Evolutionary conservation across 1,140 invertebrate species (phyloP), one percentile per base, ranked within the genome.

Genomic region (Oryctes rhinoceros): DNA sequence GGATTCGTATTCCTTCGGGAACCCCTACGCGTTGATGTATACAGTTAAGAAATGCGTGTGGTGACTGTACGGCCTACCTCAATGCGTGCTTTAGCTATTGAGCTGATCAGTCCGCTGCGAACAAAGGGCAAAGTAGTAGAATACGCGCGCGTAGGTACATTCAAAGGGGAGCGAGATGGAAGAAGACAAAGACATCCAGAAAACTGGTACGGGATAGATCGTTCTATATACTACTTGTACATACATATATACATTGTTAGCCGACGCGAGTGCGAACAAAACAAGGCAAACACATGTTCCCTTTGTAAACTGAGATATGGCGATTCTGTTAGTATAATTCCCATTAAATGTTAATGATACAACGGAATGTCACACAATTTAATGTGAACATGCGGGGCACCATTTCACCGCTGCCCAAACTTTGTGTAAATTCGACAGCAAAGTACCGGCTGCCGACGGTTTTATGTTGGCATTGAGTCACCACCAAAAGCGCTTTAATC

Each of bases 321-420:
- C 81, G 80, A 49, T 53, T 67, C 80, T 79, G 78, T 81, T 76
- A 79, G 81, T 82, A 86, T 86, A 86, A 86, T 84, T 86, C 84
- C 84, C 86, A 86, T 86, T 86, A 86, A 86, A 86, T 86, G 86
- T 86, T 86, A 86, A 86, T 85, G 84, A 84, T 84, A 83, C 85
- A 82, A 85, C 78, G 83, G 84, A 85, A 86, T 85, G 85, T 82
- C 82, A 84, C 84, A 84, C 84, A 85, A 85, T 85, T 86, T 84
- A 83, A 85, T 84, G 83, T 85, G 82, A 84, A 85, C 83, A 84
- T 83, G 84, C 65, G 65, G 65, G 65, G 65, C 81, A 81, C 83
- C 79, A 82, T 84, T 84, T 81, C 82, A 78, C 71, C 77, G 80
- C 80, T 81, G 81, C 37, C 84, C 84, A 82, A 84, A 85, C 81